phyloP scores from a whole-genome alignment of 2,888 invertebrate genomes.

The Pyralis farinalis region DNA sequence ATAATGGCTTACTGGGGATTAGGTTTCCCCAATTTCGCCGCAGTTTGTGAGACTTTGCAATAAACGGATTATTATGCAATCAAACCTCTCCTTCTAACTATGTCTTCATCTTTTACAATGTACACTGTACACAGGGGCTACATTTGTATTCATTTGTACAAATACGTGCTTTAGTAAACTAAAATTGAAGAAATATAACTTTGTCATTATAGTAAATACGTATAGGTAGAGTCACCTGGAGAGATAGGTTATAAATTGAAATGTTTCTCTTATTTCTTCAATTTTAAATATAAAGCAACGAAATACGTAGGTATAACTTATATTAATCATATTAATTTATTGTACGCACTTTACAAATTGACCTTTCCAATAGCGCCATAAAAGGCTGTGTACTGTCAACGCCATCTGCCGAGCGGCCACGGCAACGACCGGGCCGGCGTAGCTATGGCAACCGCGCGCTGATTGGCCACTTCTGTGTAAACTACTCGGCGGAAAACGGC shows the following conservation, averaged over 20 bases:
- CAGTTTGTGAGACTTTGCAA: constrained; percentile 59
- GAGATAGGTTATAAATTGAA: too few species aligned
- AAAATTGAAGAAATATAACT: too few species aligned
- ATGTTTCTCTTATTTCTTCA: too few species aligned
- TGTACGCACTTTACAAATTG: constrained; percentile 22
- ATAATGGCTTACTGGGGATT: constrained; percentile 74
- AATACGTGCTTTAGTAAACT: too few species aligned
- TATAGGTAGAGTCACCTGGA: too few species aligned
- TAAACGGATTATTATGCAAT: constrained; percentile 74
- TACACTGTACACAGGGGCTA: too few species aligned
- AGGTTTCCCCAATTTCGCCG: constrained; percentile 68
- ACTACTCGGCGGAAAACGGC: constrained; percentile 32
- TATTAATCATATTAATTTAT: too few species aligned
- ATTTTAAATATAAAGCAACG: too few species aligned
- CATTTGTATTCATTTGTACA: too few species aligned
- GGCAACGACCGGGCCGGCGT: constrained; percentile 35
- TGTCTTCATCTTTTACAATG: constrained; percentile 21
- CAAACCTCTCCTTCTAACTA: constrained; percentile 38
- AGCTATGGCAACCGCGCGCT: constrained; percentile 66
- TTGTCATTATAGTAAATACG: too few species aligned
- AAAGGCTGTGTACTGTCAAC: constrained; percentile 20
- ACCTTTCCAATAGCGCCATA: constrained; percentile 12
- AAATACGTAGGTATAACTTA: too few species aligned
- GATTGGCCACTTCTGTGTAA: constrained; percentile 66
- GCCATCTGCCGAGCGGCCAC: constrained; percentile 57